Base-by-base conservation (phyloP, 2,113 vertebrate species). In the Cheilinus undulatus region DNA sequence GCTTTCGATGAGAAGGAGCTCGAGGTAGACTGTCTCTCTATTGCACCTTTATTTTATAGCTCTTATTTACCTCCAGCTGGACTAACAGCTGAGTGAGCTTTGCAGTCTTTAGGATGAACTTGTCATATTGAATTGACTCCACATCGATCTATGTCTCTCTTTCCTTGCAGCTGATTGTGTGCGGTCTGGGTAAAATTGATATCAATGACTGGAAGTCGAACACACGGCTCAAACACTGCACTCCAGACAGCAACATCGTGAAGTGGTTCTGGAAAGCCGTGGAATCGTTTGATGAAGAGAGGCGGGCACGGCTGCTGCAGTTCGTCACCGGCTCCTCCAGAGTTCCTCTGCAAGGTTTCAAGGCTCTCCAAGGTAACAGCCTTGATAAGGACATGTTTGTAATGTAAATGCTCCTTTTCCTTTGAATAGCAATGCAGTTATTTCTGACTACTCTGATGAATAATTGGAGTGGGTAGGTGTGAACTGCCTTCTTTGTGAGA, bases 261-360 rank as follows among this genome's bases (percentile, higher is more conserved):
- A 98, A 98, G 79, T 99, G 98, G 98, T 99, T 99, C 94, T 99
- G 97, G 98, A 97, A 97, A 77, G 97, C 97, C 1, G 98, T 99
- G 92, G 98, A 99, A 92, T 94, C 96, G 0, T 99, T 97, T 7
- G 98, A 99, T 11, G 98, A 99, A 84, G 98, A 99, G 83, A 93
- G 97, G 62, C 86, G 98, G 79, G 98, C 98, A 0, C 91, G 98
- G 9, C 92, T 99, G 36, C 95, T 99, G 27, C 98, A 99, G 95
- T 99, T 99, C 2, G 98, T 99, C 88, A 99, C 98, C 0, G 98
- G 98, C 52, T 99, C 98, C 0, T 99, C 98, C 46, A 78, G 98
- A 52, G 98, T 99, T 80, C 98, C 98, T 14, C 95, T 99, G 82
- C 98, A 99, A 87, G 98, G 98, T 75, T 99, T 99, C 91, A 99